Conservation (phyloP, 2,113 vertebrate species). For the Gavialis gangeticus region DNA sequence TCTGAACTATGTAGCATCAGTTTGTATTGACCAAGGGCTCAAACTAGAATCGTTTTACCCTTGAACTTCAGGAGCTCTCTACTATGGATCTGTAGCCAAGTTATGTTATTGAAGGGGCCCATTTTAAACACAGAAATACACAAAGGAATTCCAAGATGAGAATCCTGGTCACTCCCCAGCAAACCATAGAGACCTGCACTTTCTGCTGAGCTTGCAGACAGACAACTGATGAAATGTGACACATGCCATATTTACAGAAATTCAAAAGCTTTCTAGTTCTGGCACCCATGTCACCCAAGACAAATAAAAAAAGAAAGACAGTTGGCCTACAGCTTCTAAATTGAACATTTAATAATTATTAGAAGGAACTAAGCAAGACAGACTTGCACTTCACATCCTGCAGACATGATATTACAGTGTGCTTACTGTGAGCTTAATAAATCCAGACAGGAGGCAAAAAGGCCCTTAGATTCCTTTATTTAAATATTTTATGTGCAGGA, state of each 20-base stretch:
- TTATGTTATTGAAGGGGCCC: background rate
- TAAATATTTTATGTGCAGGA: background rate
- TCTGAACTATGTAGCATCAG: background rate
- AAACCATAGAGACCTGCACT: background rate
- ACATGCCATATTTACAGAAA: slow-evolving; percentile 53
- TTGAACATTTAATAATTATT: slow-evolving; percentile 44
- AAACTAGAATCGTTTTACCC: background rate
- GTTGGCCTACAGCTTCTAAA: slow-evolving; percentile 37
- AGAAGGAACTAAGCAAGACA: slow-evolving; percentile 13
- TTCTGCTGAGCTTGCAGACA: background rate
- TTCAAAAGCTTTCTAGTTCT: slow-evolving; percentile 26
- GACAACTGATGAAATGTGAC: slow-evolving; percentile 45
- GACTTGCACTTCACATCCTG: background rate
- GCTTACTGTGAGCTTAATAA: slow-evolving; percentile 7
- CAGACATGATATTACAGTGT: background rate
- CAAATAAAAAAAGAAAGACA: slow-evolving; percentile 45
- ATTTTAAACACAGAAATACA: background rate
- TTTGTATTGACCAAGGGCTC: background rate
- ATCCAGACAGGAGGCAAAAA: slow-evolving; percentile 29
- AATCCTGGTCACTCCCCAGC: slow-evolving; percentile 24
- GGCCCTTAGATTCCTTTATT: background rate
- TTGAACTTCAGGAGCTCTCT: slow-evolving; percentile 10
- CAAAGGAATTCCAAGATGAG: slow-evolving; percentile 23
- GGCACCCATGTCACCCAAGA: slow-evolving; percentile 45
- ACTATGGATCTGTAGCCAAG: slow-evolving; percentile 6